Percentiles rank a stretch among this genome's conserved stretches.
Conservation (phyloP, 2,113 vertebrate species). For the Ochotona princeps region DNA sequence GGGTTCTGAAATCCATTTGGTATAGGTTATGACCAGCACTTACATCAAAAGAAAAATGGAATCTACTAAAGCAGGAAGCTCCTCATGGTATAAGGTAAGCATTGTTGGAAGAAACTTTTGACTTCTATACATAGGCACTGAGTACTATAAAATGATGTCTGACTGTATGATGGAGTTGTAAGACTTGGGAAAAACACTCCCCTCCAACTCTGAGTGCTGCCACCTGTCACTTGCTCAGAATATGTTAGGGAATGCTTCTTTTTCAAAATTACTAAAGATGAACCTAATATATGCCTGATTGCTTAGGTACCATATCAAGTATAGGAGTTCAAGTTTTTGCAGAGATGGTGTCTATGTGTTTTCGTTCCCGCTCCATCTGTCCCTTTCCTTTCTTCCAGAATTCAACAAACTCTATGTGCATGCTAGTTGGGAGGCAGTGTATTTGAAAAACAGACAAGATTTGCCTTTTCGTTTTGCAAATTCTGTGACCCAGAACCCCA, state of each 20-base stretch:
- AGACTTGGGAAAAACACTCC: too few relatives aligned
- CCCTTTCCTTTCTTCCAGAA: rapidly evolving
- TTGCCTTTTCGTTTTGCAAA: not conserved
- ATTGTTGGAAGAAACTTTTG: rapidly evolving
- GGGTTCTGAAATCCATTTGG: not conserved
- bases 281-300: rapidly evolving
- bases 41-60: not conserved
- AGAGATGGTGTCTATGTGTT: not conserved
- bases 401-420: rapidly evolving
- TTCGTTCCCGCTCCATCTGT: not conserved
- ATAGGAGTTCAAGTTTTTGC: not conserved
- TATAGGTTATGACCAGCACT: not conserved
- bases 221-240: not conserved
- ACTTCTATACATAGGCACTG: rapidly evolving
- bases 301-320: rapidly evolving
- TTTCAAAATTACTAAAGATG: too few relatives aligned
- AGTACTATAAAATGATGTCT: too few relatives aligned
- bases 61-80: not conserved
- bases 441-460: not conserved
- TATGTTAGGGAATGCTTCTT: too few relatives aligned
- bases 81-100: rapidly evolving
- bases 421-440: rapidly evolving
- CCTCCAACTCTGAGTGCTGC: not conserved
- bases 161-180: rapidly evolving
- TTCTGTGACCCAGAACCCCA: not conserved